Evolutionary conservation across 2,888 invertebrate genomes (phyloP), one percentile per base, ranked within the genome.

Genomic region (Oasisia sp.): DNA sequence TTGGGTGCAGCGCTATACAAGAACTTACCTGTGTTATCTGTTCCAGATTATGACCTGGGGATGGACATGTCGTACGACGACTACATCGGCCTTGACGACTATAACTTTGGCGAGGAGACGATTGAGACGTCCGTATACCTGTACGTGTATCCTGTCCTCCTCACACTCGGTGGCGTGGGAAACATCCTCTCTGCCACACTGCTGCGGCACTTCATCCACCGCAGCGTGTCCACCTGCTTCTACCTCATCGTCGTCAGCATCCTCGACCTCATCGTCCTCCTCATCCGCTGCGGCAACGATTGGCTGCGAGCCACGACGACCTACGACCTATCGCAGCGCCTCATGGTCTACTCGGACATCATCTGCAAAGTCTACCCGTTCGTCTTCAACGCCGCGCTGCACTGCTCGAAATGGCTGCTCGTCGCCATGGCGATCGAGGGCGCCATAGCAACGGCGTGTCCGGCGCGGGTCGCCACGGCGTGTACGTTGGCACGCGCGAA

Each of bases 341-440:
- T 74, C 74, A 74, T 74, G 74, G 74, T 27, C 74, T 74, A 94
- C 44, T 95, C 95, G 3, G 95, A 95, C 92, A 95, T 95, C 19
- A 94, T 95, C 38, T 96, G 96, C 92, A 95, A 95, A 93, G 95
- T 95, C 50, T 96, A 95, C 92, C 94, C 95, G 19, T 96, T 96
- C 93, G 92, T 95, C 12, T 94, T 95, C 74, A 94, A 94, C 92
- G 94, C 95, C 45, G 92, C 95, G 12, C 91, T 95, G 58, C 95
- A 95, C 93, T 93, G 95, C 91, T 93, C 94, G 4, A 94, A 94
- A 0, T 96, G 96, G 96, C 93, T 96, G n/a, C 94, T 95, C 45
- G 96, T 95, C 9, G 94, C 95, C 9, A 93, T 94, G 9, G 94
- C 94, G 8, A 94, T 95, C 19, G 96, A 96, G 92, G 94, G 95